Conservation (phyloP, 2,888 invertebrate genomes). For the Podabrus alpinus region DNA sequence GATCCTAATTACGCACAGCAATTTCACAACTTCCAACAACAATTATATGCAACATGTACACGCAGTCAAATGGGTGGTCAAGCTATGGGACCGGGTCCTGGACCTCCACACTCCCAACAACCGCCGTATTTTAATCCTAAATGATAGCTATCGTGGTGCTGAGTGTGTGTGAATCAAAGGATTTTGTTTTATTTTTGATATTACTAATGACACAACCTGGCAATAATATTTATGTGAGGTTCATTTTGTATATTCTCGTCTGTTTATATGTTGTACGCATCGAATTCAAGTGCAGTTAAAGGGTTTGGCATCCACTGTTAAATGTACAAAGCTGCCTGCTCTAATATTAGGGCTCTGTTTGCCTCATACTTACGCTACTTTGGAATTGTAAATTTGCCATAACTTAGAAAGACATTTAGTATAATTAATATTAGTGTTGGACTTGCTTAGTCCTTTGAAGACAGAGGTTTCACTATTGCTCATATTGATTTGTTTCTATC, state of each 20-base stretch:
- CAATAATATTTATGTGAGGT: slow-evolving; percentile 53
- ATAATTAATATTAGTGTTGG: slow-evolving; percentile 44
- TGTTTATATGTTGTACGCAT: slow-evolving; percentile 47
- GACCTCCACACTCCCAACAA: slow-evolving; percentile 56
- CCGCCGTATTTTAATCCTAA: slow-evolving; percentile 57
- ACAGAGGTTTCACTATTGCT: slow-evolving; percentile 58
- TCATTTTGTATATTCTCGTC: slow-evolving; percentile 50
- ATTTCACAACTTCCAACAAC: slow-evolving; percentile 95
- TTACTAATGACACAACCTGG: slow-evolving; percentile 54
- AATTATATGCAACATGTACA: slow-evolving; percentile 86
- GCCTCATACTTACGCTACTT: slow-evolving; percentile 53
- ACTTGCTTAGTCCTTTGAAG: slow-evolving; percentile 50
- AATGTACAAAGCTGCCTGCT: slow-evolving; percentile 53
- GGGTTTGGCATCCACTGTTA: slow-evolving; percentile 48
- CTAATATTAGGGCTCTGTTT: slow-evolving; percentile 44
- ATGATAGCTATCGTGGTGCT: slow-evolving; percentile 54
- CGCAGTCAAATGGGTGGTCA: slow-evolving; percentile 63
- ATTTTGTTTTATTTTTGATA: slow-evolving; percentile 57
- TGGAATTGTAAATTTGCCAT: slow-evolving; percentile 57
- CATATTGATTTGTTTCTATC: slow-evolving; percentile 56
- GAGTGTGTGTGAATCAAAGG: slow-evolving; percentile 50
- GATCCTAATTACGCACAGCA: slow-evolving; percentile 94
- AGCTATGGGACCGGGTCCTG: slow-evolving; percentile 56
- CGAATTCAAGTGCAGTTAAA: slow-evolving; percentile 45
- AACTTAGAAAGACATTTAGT: slow-evolving; percentile 50